phyloP scores from a whole-genome alignment of 2,888 invertebrate species.

The Nymphalis urticae region DNA sequence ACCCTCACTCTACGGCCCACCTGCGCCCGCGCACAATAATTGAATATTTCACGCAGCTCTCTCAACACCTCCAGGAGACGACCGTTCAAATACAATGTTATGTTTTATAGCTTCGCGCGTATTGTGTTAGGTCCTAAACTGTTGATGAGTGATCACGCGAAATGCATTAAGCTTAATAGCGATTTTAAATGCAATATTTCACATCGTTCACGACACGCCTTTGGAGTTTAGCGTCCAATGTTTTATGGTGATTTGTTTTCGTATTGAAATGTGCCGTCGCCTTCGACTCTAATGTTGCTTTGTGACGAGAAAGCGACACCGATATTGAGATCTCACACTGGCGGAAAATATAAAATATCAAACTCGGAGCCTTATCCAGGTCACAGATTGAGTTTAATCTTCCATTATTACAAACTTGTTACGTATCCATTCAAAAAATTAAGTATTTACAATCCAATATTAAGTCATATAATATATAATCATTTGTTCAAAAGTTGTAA shows the following conservation, averaged over 20 bases:
- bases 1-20: conserved; percentile 54
- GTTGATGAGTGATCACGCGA: conserved; percentile 78
- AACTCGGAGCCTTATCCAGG: conserved; percentile 6
- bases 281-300: conserved; percentile 51
- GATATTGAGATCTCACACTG: conserved; percentile 51
- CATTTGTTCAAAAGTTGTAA: too few species aligned
- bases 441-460: too few species aligned
- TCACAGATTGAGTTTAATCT: conserved; percentile 2
- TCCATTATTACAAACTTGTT: background rate
- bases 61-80: conserved; percentile 76
- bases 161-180: conserved; percentile 76
- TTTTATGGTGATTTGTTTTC: conserved; percentile 81
- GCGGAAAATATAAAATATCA: conserved; percentile 14
- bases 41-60: conserved; percentile 79
- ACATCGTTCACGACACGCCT: conserved; percentile 71
- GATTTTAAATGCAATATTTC: conserved; percentile 79
- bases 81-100: conserved; percentile 74
- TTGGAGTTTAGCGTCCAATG: conserved; percentile 66
- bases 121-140: conserved; percentile 80
- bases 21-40: conserved; percentile 77
- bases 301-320: conserved; percentile 54
- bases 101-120: conserved; percentile 68
- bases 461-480: too few species aligned
- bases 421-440: too few species aligned
- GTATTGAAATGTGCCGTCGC: conserved; percentile 59